Evolutionary conservation across 2,888 invertebrate genomes (phyloP).

Genomic region (Willowsia nigromaculata): DNA sequence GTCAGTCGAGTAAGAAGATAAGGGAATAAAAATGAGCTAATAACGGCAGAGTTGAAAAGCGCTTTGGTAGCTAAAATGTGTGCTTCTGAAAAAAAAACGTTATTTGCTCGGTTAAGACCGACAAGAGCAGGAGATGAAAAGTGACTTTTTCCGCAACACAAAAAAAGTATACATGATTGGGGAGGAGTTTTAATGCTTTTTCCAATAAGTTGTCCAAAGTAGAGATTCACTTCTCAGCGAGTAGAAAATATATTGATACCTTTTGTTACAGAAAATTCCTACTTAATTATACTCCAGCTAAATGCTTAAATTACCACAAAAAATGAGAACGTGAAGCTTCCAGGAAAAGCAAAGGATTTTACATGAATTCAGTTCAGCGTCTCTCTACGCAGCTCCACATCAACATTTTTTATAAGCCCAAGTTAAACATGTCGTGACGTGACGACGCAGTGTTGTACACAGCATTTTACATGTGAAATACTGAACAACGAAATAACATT

Average conservation of each 20-base stretch:
- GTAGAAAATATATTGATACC: too few species aligned
- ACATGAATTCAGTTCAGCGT: too few species aligned
- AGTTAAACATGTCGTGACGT: neutral
- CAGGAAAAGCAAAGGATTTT: too few species aligned
- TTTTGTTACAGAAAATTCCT: too few species aligned
- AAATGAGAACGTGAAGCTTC: too few species aligned
- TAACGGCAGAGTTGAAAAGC: slow-evolving; percentile 1
- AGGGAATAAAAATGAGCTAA: neutral
- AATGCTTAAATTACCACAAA: too few species aligned
- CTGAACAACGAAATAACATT: neutral
- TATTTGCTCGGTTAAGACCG: neutral
- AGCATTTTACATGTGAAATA: neutral
- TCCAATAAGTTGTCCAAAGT: neutral
- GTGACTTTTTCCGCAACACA: neutral
- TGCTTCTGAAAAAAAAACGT: too few species aligned
- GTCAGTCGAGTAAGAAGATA: neutral
- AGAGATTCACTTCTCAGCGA: too few species aligned
- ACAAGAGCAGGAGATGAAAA: neutral
- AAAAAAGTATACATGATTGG: neutral
- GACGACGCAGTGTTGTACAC: neutral
- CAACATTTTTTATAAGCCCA: neutral
- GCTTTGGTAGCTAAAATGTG: neutral
- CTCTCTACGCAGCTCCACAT: neutral
- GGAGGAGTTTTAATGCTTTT: neutral
- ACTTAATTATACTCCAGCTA: too few species aligned